A percentile compares a stretch with the other conserved stretches of the same genome.
Evolutionary conservation across 2,113 vertebrate genomes (phyloP).

Genomic region (Lophochroa leadbeateri): DNA sequence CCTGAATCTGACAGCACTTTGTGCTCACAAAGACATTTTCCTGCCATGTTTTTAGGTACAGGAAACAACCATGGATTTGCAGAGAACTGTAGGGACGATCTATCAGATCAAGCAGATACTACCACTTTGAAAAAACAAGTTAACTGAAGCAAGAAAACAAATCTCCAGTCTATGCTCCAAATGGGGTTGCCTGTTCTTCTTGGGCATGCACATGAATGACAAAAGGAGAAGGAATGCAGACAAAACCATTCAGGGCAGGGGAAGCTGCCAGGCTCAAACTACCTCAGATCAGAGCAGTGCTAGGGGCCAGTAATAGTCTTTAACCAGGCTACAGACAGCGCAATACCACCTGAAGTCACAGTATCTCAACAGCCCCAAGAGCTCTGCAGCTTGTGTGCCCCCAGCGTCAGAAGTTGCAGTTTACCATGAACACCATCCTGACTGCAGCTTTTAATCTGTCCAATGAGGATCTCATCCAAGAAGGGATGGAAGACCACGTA

Average conservation of each 20-base stretch:
- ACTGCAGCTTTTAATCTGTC: constrained; percentile 95
- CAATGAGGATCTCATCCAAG: constrained; percentile 92
- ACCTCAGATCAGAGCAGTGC: background rate
- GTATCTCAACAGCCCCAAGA: background rate
- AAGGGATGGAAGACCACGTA: constrained; percentile 96
- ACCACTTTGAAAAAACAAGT: background rate
- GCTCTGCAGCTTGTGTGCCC: background rate
- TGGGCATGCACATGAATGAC: background rate
- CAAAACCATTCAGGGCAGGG: background rate
- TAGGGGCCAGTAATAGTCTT: background rate
- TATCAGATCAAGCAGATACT: accelerated
- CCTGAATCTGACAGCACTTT: background rate
- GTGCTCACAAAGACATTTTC: background rate
- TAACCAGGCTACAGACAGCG: background rate
- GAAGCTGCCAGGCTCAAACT: background rate
- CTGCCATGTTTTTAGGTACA: background rate
- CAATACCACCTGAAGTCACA: background rate
- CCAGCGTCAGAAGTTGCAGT: accelerated
- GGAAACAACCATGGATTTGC: background rate
- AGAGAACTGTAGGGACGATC: background rate
- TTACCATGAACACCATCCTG: constrained; percentile 93
- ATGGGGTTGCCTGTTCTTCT: background rate
- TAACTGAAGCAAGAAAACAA: background rate
- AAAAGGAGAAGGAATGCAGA: background rate
- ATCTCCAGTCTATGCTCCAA: background rate